Base-by-base conservation (phyloP, 2,888 invertebrate genomes). In the Stenichneumon culpator region DNA sequence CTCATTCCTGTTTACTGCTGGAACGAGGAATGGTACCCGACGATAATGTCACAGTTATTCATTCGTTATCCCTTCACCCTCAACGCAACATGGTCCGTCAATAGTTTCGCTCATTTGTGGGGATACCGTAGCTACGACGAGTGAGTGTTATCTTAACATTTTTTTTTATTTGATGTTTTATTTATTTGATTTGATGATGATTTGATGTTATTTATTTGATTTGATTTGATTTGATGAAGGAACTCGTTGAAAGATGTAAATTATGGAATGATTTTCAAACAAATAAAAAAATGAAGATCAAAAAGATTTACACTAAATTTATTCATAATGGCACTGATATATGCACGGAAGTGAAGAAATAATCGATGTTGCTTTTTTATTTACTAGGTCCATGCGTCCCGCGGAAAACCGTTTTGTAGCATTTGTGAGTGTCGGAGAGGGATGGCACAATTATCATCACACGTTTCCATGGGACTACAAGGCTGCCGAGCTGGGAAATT, bases 81-180 rank as follows among this genome's bases (percentile, higher is more conserved):
- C 19, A 95, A 96, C 90, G 93, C 94, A 79, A 95, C 96, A 0
- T 96, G 96, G 96, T 92, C 94, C 47, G 95, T 96, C 47, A 96
- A 96, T 91, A 95, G 95, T 83, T 95, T 94, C 1, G 96, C 96
- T 19, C 96, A 96, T 91, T 88, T 93, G 14, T 94, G 90, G 90
- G 94, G 94, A 0, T 83, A 84, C 25, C 92, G 88, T 54, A 91
- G 92, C 6, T 94, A 92, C 74, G 91, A 93, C 86, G 90, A 87
- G 94, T 94, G 87, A 90, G 91, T 85, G 9, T 39, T 9, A 39
- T 9, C 39, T 75, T 50, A 7, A 36, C 6, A 7, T 47, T n/a
- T 28, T n/a, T n/a, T 36, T 36, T 7, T 36, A 1, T 36, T 36
- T 36, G 14, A 47, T n/a, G n/a, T n/a, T n/a, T n/a, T n/a, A n/a